Evolutionary conservation across 2,113 vertebrate species (phyloP), one percentile per base, ranked within the genome.

Genomic region (Cepphus grylle): DNA sequence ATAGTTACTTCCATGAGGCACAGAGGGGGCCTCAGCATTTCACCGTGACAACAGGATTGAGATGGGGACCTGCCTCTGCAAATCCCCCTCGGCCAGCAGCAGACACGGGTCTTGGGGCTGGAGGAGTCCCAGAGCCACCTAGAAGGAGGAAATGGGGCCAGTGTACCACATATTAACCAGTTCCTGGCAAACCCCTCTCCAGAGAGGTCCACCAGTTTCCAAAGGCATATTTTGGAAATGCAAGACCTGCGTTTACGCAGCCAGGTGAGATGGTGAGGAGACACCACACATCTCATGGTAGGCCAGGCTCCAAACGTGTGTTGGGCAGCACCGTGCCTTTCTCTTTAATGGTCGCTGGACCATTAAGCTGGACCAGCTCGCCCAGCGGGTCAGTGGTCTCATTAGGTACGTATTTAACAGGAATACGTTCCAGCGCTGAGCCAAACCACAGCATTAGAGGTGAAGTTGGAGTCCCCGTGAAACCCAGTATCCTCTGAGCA

Each of bases 371-470:
- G 59, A 55, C 40, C 81, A 82, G 58, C 34, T 72, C 40, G 95
- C 81, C 58, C 85, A 93, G 58, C 71, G 78, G 79, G 82, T 67
- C 82, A 92, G 38, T 82, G 88, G 45, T 82, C 66, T 96, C 62
- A 79, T 81, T 79, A 93, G 55, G 88, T 86, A 82, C 40, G 88
- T 58, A 88, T 86, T 94, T 86, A 93, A 86, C 47, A 34, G 63
- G 65, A 81, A 50, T 50, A 90, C 77, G 86, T 88, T 90, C 81
- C 69, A 82, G 76, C 3, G 1, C 79, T 62, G 90, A 77, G 90
- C 58, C 78, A 82, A 70, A 70, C 67, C 50, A 74, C 61, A 84
- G 56, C 29, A 25, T 66, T 45, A 78, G 38, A 86, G 49, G 27
- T 67, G 71, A 81, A 93, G 72, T 71, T 52, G 38, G 49, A 71